Evolutionary conservation across 2,113 vertebrate species (phyloP).

Genomic region (Odontesthes bonariensis): DNA sequence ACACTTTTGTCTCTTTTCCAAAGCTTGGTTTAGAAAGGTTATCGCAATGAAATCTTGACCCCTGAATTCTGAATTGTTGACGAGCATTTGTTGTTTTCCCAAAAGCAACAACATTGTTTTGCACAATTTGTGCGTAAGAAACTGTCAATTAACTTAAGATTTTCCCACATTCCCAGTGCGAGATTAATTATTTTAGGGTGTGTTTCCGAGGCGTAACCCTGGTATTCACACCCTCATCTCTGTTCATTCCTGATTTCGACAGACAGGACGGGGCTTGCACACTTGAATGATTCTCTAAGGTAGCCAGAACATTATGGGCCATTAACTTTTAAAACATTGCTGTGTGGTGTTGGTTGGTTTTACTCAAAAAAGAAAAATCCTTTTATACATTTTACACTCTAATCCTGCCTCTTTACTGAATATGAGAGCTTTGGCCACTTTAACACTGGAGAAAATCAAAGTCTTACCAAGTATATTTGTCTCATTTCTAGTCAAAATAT

Average conservation of each 20-base stretch:
- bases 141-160: neutral
- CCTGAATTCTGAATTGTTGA: neutral
- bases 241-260: constrained; percentile 28
- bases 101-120: neutral
- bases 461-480: no score
- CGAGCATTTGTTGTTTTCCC: neutral
- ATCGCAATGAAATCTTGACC: no score
- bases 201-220: constrained; percentile 30
- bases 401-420: no score
- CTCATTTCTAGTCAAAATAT: no score
- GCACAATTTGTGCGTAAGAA: neutral
- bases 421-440: neutral
- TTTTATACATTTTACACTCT: no score
- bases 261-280: constrained; percentile 61
- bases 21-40: neutral
- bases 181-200: constrained; percentile 40
- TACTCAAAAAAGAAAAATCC: no score
- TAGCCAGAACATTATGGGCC: neutral
- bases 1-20: neutral
- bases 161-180: neutral
- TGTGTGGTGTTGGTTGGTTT: neutral
- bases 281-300: constrained; percentile 5
- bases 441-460: no score
- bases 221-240: constrained; percentile 21
- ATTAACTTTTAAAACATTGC: neutral